Base-by-base conservation (phyloP, 1,140 invertebrate genomes). In the Caenorhabditis remanei region DNA sequence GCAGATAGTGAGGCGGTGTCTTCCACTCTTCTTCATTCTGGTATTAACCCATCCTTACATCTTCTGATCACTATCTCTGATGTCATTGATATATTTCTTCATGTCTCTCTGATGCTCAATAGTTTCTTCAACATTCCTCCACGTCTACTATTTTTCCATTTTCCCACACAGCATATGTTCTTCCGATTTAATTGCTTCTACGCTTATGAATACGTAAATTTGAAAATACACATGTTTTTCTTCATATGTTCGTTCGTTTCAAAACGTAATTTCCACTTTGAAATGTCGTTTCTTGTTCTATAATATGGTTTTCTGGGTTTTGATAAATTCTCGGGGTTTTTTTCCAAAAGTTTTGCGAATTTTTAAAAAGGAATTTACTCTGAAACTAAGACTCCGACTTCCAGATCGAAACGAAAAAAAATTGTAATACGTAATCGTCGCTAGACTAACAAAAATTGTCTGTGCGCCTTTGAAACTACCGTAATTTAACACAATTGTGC, bases 1-100 rank as follows among this genome's bases (percentile, higher is more conserved):
- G 14, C 13, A 79, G 71, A 79, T 79, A 79, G 71, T 79, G 71
- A 79, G 46, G 71, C 71, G 71, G 71, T 50, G 71, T 79, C 46
- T 53, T 79, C 46, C 46, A n/a, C 40, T 19, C 41, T 9, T 32
- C 32, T 50, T 46, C 46, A 50, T 14, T 5, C 16, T 79, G 71
- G 71, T 79, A 79, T 79, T 79, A 79, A 50, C 71, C 46, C 71
- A 50, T 79, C 71, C 11, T 13, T 24, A 19, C 9, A 0, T 79
- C n/a, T 48, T 50, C 46, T 79, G 71, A 79, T 79, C 32, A 11
- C 11, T 79, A 79, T 79, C 71, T 79, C n/a, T 32, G 6, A 50
- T 24, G 46, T 46, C 71, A 79, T 19, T 7, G 41, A 46, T 71
- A 71, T 41, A 16, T 24, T 63, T 32, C 21, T 63, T 7, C 21